Evolutionary conservation across 2,113 vertebrate genomes (phyloP), one percentile per base, ranked within the genome.

Genomic region (Hemiprocne comata): DNA sequence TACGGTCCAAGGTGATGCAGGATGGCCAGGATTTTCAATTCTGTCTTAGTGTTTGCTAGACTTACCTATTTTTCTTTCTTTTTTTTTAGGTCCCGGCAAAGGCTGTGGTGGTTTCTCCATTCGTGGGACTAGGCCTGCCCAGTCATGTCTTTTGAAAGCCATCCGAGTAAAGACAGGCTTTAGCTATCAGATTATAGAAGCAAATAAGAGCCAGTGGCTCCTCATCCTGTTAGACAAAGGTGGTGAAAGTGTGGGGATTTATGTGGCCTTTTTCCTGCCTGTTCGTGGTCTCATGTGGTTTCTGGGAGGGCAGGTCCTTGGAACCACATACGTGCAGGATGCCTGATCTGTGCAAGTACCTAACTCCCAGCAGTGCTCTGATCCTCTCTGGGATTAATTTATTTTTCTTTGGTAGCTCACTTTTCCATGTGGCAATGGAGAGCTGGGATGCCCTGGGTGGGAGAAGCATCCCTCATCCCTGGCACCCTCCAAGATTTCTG

Each of bases 241-340:
- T 19, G 65, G 29, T 77, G n/a, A 73, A 66, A 61, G 10, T 11
- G 10, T 18, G 15, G 38, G 38, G 6, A 44, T 33, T 21, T 50
- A 40, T 7, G 17, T 3, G 7, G 53, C 34, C 17, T 28, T 90
- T 61, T 88, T 14, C 31, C 33, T 76, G 19, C 54, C 50, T 72
- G 9, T 33, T 20, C 4, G 1, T 42, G 19, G 19, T 26, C 29
- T 76, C 1, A 2, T 0, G 19, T 29, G 31, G 16, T 17, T 85
- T 40, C 20, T 19, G 24, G 65, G 29, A 60, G 8, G 29, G 5
- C 29, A 53, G 25, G 57, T 42, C 33, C 23, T 16, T 64, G 60
- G 44, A 14, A 44, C 7, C 8, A 17, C 8, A 17, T 0, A 0
- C 20, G 14, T 7, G 3, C 15, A 7, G 9, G 1, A 4, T 25